These are phyloP conservation scores for Aquatica leii DNA, from an alignment of 2,888 invertebrate species.

Conservation along the genomic window DNA sequence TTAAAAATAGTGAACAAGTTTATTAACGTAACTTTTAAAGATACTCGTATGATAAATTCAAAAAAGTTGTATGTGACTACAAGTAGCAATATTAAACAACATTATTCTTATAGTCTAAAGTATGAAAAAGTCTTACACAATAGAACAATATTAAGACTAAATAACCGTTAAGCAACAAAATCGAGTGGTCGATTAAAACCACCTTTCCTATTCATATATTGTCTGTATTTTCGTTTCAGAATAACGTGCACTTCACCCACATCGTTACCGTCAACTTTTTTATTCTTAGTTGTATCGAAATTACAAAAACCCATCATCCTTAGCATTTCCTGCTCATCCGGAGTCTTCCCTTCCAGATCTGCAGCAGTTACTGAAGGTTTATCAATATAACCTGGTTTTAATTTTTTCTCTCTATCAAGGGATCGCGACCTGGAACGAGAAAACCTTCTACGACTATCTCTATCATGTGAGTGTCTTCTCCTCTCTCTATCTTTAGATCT, in stretches of 20 bases:
- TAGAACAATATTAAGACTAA: too few species aligned
- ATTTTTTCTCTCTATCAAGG: slow-evolving; percentile 49
- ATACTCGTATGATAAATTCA: too few species aligned
- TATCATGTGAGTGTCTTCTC: slow-evolving; percentile 60
- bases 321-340: slow-evolving; percentile 94
- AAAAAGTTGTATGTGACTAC: too few species aligned
- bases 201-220: slow-evolving; percentile 99
- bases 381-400: slow-evolving; percentile 47
- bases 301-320: slow-evolving; percentile 96
- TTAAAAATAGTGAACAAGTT: too few species aligned
- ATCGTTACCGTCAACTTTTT: slow-evolving; percentile 94
- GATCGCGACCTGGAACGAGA: slow-evolving; percentile 53
- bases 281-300: slow-evolving; percentile 96
- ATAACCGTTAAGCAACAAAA: slow-evolving; percentile 78
- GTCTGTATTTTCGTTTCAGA: slow-evolving; percentile 94
- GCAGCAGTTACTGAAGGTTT: slow-evolving; percentile 78
- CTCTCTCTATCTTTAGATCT: slow-evolving; percentile 60
- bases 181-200: slow-evolving; percentile 98
- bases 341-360: slow-evolving; percentile 88
- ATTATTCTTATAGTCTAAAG: too few species aligned
- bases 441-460: slow-evolving; percentile 59
- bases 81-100: too few species aligned
- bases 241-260: slow-evolving; percentile 95
- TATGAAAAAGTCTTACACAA: too few species aligned
- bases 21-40: too few species aligned